These are phyloP conservation scores for human (Homo sapiens) DNA, from an alignment of 2,113 vertebrate species.

Conservation along the genomic window GRCh38 chr11:6476501-6477000, in stretches of 20 bases:
- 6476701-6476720: constrained; percentile 71
- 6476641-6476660: constrained; percentile 68
- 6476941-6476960: constrained; percentile 62
- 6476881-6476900: constrained; percentile 70
- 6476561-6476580: constrained; percentile 75
- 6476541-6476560: constrained; percentile 76
- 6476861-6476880: constrained; percentile 73
- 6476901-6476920: constrained; percentile 69
- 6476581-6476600: constrained; percentile 62
- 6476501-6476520: constrained; percentile 78
- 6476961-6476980: constrained; percentile 58
- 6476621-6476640: constrained; percentile 57
- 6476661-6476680: constrained; percentile 76
- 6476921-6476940: constrained; percentile 65
- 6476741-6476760: constrained; percentile 75
- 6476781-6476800: constrained; percentile 71
- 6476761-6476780: constrained; percentile 69
- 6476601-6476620: constrained; percentile 70
- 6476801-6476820: constrained; percentile 73
- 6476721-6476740: constrained; percentile 73
- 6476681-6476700: constrained; percentile 34
- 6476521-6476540: constrained; percentile 83
- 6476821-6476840: constrained; percentile 74
- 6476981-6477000: constrained; percentile 57
- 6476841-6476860: constrained; percentile 75